Evolutionary conservation across 2,888 invertebrate species (phyloP).

Genomic region (Silvanus unidentatus): DNA sequence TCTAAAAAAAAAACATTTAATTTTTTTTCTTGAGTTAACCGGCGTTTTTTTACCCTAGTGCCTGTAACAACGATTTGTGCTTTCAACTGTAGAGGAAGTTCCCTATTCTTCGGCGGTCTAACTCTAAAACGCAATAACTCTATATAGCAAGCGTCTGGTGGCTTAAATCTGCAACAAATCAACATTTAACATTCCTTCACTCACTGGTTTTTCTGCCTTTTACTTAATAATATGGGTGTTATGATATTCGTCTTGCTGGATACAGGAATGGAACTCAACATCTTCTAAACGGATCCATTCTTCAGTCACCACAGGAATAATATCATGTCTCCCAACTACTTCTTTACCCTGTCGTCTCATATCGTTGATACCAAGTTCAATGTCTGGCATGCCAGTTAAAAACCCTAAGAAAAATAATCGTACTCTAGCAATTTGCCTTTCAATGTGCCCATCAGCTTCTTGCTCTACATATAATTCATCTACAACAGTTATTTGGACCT

Average conservation of each 20-base stretch:
- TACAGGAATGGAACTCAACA: slow-evolving; percentile 90
- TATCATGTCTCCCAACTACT: slow-evolving; percentile 97
- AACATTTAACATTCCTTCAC: slow-evolving; percentile 1
- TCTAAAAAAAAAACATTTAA: slow-evolving; percentile 47
- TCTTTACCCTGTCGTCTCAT: slow-evolving; percentile 97
- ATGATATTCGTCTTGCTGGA: slow-evolving; percentile 87
- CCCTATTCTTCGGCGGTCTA: slow-evolving; percentile 90
- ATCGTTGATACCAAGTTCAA: slow-evolving; percentile 97
- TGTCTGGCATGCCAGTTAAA: slow-evolving; percentile 90
- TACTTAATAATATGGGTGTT: slow-evolving; percentile 79
- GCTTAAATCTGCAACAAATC: slow-evolving; percentile 68
- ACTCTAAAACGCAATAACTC: slow-evolving; percentile 94
- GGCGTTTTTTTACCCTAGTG: slow-evolving; percentile 57
- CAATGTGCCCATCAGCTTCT: slow-evolving; percentile 70
- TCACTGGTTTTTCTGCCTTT: slow-evolving; percentile 20
- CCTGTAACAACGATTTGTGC: slow-evolving; percentile 83
- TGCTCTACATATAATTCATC: slow-evolving; percentile 89
- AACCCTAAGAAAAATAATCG: slow-evolving; percentile 94
- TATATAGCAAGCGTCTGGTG: slow-evolving; percentile 96
- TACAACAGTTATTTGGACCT: slow-evolving; percentile 89
- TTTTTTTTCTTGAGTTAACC: background rate
- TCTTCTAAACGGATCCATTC: slow-evolving; percentile 97
- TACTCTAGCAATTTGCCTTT: slow-evolving; percentile 90
- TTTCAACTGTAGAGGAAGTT: slow-evolving; percentile 92
- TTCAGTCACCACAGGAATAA: slow-evolving; percentile 97